Base-by-base conservation (phyloP, 2,888 invertebrate genomes). In the Lamellibrachia satsuma region DNA sequence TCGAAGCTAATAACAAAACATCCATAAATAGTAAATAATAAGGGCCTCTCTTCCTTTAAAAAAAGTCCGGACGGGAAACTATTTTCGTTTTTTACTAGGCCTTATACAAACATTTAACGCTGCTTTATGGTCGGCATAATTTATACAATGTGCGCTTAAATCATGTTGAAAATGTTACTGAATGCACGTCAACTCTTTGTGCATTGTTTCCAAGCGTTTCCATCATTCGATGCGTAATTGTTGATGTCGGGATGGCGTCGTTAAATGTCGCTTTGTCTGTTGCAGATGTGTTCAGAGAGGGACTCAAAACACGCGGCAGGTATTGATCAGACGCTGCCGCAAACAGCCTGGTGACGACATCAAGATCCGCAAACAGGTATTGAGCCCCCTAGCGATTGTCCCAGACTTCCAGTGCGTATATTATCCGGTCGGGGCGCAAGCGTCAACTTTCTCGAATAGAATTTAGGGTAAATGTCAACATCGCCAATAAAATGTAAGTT, bases 291-390 rank as follows among this genome's bases (percentile, higher is more conserved):
- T 93, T 22, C 52, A 57, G 9, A 52, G 60, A 8, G 92, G 52
- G 52, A 92, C 11, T 92, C 91, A 92, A 91, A 92, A 52, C 90
- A 93, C 94, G 93, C 93, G 93, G 11, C 93, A 57, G 90, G 93
- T n/a, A 93, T 93, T 90, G 93, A 94, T 93, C 92, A 93, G 92
- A 90, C 93, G 92, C 9, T 93, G 91, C n/a, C 91, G 92, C 90
- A 94, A 94, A 55, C 91, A 91, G n/a, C 75, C 92, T 27, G 90
- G 92, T 0, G 94, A 94, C 90, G 94, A 94, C 90, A 93, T 93
- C 52, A 91, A 92, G 9, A 93, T 93, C 15, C 91, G 93, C 92
- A 94, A 93, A 92, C 91, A 94, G 94, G 93, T 95, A 95, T 91
- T 90, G 90, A 9, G 93, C 93, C 92, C 92, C 94, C 75, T 75